Evolutionary conservation across 2,888 invertebrate genomes (phyloP), one percentile per base, ranked within the genome.

Genomic region (Colostygia pectinataria): DNA sequence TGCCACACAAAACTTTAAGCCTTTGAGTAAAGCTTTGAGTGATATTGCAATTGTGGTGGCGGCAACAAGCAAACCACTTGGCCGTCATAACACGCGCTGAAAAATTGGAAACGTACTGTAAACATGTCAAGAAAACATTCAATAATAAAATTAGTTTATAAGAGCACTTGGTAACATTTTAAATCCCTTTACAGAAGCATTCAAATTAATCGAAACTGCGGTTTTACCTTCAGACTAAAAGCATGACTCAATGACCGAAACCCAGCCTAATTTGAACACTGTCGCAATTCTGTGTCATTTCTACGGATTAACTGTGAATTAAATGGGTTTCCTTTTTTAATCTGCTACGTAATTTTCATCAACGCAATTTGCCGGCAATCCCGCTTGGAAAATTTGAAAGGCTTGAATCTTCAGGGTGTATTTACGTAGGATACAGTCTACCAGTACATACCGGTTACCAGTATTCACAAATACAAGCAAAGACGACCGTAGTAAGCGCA

Each of bases 351-450:
- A 78, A 85, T 85, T 79, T 81, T 68, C 76, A 78, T 75, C 68
- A 72, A 77, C 69, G 66, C 73, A 84, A 88, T 88, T 86, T 78
- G 72, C 77, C 74, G 73, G 74, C 72, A 72, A 72, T 56, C 73
- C 72, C 65, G 65, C 67, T 63, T 59, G 62, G 68, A 69, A 61
- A 61, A 57, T 51, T 40, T 53, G 53, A 61, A 78, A 81, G 78
- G 77, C 74, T 79, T 76, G 77, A 71, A 73, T 79, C 74, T 80
- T 76, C 75, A 27, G 14, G 20, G 13, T 10, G 4, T 24, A 25
- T 25, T 44, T 24, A 29, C 24, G 6, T 27, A 20, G 40, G 23
- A 50, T 36, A 14, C 33, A 6, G 25, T 25, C 6, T 28, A 6
- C 13, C 7, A 12, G 10, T 5, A 5, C 2, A 34, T 10, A 10